Conservation (phyloP, 2,113 vertebrate genomes). For the pig (Sus scrofa) region DNA sequence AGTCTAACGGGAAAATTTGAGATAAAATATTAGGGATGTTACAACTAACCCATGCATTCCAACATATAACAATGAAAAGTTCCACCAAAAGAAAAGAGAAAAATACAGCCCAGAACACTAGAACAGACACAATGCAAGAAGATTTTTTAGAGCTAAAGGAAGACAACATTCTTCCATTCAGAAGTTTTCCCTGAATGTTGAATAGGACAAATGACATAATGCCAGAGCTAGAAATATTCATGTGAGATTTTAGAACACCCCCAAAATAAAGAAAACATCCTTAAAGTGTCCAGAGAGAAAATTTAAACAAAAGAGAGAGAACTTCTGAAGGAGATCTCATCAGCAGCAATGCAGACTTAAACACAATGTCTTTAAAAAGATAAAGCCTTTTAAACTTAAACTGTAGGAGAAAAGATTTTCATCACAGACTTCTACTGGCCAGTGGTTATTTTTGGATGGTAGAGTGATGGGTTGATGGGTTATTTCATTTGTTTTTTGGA, state of each 20-base stretch:
- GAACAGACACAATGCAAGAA: neutral
- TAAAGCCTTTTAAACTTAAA: neutral
- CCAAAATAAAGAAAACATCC: neutral
- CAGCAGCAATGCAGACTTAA: neutral
- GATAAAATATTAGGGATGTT: conserved; percentile 16
- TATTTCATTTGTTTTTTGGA: conserved; percentile 21
- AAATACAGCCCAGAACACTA: neutral
- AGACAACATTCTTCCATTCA: conserved; percentile 11
- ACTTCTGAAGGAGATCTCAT: neutral
- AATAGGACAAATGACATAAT: neutral
- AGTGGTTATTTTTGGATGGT: neutral
- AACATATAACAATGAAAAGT: neutral
- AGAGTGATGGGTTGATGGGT: neutral
- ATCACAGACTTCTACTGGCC: neutral
- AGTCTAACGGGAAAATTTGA: neutral
- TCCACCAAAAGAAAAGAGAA: neutral
- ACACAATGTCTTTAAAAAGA: too few species aligned
- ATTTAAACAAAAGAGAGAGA: neutral
- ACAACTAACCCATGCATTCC: neutral
- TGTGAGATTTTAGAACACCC: neutral
- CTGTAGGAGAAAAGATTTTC: neutral
- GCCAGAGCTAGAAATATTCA: neutral
- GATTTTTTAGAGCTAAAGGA: neutral
- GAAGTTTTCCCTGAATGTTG: neutral
- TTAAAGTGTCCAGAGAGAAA: neutral